Conservation (phyloP, 2,113 vertebrate species). For the Stictonetta naevosa region DNA sequence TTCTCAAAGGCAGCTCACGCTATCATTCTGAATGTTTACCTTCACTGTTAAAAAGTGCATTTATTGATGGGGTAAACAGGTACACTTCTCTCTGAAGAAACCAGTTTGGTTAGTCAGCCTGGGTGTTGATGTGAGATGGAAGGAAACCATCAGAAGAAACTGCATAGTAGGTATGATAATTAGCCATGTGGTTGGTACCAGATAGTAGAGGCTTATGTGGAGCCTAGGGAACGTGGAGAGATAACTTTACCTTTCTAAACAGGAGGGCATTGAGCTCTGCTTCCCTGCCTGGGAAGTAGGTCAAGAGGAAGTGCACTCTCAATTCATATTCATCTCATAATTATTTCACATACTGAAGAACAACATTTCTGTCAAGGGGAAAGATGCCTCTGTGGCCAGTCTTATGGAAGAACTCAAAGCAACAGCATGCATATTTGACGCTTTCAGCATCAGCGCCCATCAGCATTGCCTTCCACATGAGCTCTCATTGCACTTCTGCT, state of each 20-base stretch:
- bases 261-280: slow-evolving; percentile 42
- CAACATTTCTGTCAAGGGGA: slow-evolving; percentile 8
- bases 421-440: slow-evolving; percentile 3
- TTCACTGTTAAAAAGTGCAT: background rate
- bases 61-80: slow-evolving; percentile 35
- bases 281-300: slow-evolving; percentile 65
- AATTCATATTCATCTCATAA: slow-evolving; percentile 65
- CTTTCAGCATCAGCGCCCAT: background rate
- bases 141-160: slow-evolving; percentile 53
- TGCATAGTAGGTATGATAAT: slow-evolving; percentile 51
- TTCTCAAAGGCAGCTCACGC: background rate
- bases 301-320: slow-evolving; percentile 68
- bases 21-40: background rate
- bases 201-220: slow-evolving; percentile 34
- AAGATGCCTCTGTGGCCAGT: background rate
- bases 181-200: slow-evolving; percentile 48
- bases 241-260: slow-evolving; percentile 56
- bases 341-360: slow-evolving; percentile 68
- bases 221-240: slow-evolving; percentile 47
- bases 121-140: slow-evolving; percentile 61
- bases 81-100: slow-evolving; percentile 27
- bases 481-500: background rate
- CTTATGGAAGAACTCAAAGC: slow-evolving; percentile 29
- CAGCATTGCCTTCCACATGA: background rate
- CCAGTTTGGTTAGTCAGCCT: slow-evolving; percentile 61